phyloP scores from a whole-genome alignment of 2,113 vertebrate species.

The Tetraodon nigroviridis region DNA sequence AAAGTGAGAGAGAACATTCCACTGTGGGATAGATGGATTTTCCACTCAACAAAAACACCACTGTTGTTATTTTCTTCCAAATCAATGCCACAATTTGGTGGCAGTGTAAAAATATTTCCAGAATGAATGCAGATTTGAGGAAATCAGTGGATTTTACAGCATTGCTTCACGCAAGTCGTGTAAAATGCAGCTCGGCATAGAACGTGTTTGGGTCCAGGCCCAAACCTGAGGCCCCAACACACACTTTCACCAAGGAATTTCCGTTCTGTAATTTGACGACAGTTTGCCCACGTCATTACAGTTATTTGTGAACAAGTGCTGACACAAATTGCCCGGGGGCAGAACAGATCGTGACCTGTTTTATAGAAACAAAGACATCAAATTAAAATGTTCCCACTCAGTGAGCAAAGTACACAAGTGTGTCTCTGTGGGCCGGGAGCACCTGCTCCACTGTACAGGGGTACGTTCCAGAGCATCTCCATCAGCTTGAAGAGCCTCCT shows the following conservation, averaged over 20 bases:
- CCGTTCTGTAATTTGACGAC: constrained; percentile 9
- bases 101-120: neutral
- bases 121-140: neutral
- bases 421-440: constrained; percentile 49
- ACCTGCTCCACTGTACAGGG: constrained; percentile 47
- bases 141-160: neutral
- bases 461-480: constrained; percentile 24
- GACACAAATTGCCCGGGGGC: constrained; percentile 46
- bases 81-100: neutral
- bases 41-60: constrained; percentile 40
- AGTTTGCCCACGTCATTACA: constrained; percentile 10
- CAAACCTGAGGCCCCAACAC: neutral
- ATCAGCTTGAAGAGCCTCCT: constrained; percentile 18
- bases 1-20: constrained; percentile 46
- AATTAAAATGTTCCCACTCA: constrained; percentile 73
- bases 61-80: constrained; percentile 23
- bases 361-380: constrained; percentile 67
- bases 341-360: constrained; percentile 65
- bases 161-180: neutral
- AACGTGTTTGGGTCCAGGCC: neutral
- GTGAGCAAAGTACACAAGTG: constrained; percentile 63
- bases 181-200: constrained; percentile 1
- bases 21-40: constrained; percentile 24
- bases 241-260: neutral
- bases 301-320: constrained; percentile 18